Percentiles rank a stretch among this genome's conserved stretches.
These are phyloP conservation scores for Gari tellinella DNA, from an alignment of 2,888 invertebrate genomes.

Conservation along the genomic window DNA sequence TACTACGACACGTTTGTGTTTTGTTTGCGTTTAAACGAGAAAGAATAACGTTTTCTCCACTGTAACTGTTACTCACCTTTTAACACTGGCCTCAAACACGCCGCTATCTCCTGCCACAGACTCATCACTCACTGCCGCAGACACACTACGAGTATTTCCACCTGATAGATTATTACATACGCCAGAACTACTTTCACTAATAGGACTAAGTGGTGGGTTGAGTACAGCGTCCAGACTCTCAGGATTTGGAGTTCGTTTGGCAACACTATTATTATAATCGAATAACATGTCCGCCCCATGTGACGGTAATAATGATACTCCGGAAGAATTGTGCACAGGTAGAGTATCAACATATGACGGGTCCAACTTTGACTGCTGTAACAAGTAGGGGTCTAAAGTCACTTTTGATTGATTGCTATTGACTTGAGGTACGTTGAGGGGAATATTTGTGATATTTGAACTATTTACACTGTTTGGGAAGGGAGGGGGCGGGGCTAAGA, in stretches of 20 bases:
- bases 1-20: no score
- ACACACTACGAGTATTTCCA: slow-evolving; percentile 87
- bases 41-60: no score
- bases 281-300: neutral
- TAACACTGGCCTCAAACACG: slow-evolving; percentile 84
- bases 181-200: slow-evolving; percentile 84
- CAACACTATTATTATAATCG: slow-evolving; percentile 36
- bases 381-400: slow-evolving; percentile 20
- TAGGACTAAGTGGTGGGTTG: slow-evolving; percentile 81
- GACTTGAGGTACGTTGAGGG: slow-evolving; percentile 52
- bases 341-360: neutral
- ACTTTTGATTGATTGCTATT: slow-evolving; percentile 65
- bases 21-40: no score
- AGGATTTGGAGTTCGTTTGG: slow-evolving; percentile 56
- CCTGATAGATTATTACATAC: slow-evolving; percentile 82
- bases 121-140: slow-evolving; percentile 98
- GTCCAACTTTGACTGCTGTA: slow-evolving; percentile 2
- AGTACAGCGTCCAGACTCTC: slow-evolving; percentile 57
- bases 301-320: neutral
- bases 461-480: slow-evolving; percentile 45
- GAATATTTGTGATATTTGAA: slow-evolving; percentile 26
- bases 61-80: slow-evolving; percentile 76
- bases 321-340: no score
- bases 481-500: slow-evolving; percentile 35
- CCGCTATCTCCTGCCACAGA: slow-evolving; percentile 93